These are phyloP conservation scores for Arothron firmamentum DNA, from an alignment of 2,113 vertebrate genomes.

Conservation along the genomic window DNA sequence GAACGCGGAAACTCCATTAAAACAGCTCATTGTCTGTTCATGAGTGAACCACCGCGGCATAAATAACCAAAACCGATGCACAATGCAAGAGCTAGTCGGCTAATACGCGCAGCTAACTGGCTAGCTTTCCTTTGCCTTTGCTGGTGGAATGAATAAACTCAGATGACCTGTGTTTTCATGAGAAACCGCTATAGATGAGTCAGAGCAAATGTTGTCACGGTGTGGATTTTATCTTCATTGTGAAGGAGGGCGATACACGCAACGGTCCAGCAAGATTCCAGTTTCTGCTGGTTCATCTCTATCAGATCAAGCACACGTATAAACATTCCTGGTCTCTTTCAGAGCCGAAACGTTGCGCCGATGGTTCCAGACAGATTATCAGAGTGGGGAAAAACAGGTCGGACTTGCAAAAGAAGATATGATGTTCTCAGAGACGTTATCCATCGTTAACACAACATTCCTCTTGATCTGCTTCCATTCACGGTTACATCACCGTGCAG, in stretches of 20 bases:
- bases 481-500: slow-evolving; percentile 44
- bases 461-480: slow-evolving; percentile 30
- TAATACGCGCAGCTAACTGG: background rate
- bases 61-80: background rate
- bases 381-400: background rate
- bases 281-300: slow-evolving; percentile 9
- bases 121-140: background rate
- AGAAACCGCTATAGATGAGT: background rate
- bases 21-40: too few species aligned
- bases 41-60: too few species aligned
- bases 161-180: background rate
- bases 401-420: slow-evolving; percentile 1
- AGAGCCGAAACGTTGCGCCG: background rate
- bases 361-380: slow-evolving; percentile 6
- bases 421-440: slow-evolving; percentile 15
- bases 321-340: slow-evolving; percentile 8
- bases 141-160: background rate
- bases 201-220: background rate
- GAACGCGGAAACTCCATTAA: slow-evolving; percentile 42
- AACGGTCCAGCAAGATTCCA: background rate
- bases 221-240: background rate
- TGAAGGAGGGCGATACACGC: background rate
- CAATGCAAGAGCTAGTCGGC: background rate
- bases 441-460: slow-evolving; percentile 25
- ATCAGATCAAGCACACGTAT: background rate